These are phyloP conservation scores for Acanthoscelides obtectus DNA, from an alignment of 2,888 invertebrate genomes.

Conservation along the genomic window DNA sequence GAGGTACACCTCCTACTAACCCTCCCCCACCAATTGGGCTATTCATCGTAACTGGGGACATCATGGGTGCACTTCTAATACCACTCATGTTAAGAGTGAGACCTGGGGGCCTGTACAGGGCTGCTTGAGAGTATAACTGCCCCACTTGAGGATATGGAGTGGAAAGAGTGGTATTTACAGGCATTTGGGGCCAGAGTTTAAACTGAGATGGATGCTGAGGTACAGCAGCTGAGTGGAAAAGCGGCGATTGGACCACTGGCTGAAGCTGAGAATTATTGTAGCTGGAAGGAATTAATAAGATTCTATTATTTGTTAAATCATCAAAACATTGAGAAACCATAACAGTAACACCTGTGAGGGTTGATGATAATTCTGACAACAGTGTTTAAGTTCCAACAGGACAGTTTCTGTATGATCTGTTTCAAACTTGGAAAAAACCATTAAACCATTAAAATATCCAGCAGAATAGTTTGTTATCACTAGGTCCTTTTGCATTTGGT, in stretches of 20 bases:
- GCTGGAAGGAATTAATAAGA: background rate
- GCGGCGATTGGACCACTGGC: background rate
- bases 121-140: slow-evolving; percentile 10
- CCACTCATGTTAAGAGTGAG: background rate
- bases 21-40: background rate
- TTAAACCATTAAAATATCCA: too few relatives aligned
- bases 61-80: background rate
- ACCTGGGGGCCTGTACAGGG: background rate
- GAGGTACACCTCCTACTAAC: background rate
- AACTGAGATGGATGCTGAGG: slow-evolving; percentile 14
- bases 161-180: slow-evolving; percentile 10
- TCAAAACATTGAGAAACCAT: too few relatives aligned
- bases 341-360: too few relatives aligned
- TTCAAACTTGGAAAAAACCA: too few relatives aligned
- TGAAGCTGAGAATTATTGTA: slow-evolving; percentile 16
- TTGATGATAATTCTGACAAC: too few relatives aligned
- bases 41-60: background rate
- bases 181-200: slow-evolving; percentile 22
- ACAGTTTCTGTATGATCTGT: too few relatives aligned
- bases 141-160: slow-evolving; percentile 6
- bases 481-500: too few relatives aligned
- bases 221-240: background rate
- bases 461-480: too few relatives aligned
- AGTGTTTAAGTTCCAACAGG: too few relatives aligned
- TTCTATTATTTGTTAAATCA: too few relatives aligned